phyloP scores from a whole-genome alignment of 2,113 vertebrate species.

The Phyllopteryx taeniolatus region DNA sequence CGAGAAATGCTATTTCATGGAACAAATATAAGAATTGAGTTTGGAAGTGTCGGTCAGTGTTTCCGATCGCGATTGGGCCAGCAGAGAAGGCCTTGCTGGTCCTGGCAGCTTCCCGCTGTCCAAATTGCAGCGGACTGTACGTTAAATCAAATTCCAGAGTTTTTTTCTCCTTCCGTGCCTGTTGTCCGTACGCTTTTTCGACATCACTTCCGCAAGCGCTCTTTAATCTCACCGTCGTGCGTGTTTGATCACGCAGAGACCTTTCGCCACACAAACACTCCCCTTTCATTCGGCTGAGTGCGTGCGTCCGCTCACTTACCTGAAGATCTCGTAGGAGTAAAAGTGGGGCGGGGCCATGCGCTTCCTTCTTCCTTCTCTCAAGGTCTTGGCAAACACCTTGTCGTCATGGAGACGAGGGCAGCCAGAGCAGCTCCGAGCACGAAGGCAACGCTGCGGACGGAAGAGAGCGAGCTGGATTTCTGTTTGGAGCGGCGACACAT shows the following conservation, averaged over 20 bases:
- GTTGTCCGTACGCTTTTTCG: conserved; percentile 1
- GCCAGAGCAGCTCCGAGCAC: conserved; percentile 5
- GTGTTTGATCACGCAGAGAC: conserved; percentile 50
- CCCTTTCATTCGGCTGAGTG: conserved; percentile 28
- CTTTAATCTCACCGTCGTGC: conserved; percentile 11
- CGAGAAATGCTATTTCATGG: no score
- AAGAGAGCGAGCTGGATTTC: conserved; percentile 55
- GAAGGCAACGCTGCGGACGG: conserved; percentile 30
- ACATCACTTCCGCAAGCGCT: conserved; percentile 3
- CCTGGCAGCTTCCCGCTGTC: neutral
- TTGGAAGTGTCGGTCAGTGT: no score
- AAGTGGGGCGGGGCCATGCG: conserved; percentile 31
- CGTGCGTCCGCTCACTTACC: conserved; percentile 38
- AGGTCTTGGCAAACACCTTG: conserved; percentile 34
- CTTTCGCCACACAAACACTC: conserved; percentile 27
- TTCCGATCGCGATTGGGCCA: neutral
- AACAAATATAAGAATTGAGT: no score
- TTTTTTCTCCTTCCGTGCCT: neutral
- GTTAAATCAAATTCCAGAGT: neutral
- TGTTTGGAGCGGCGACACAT: conserved; percentile 59
- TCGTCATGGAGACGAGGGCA: conserved; percentile 41
- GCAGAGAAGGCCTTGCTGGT: neutral
- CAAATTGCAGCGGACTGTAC: neutral
- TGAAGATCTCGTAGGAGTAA: conserved; percentile 37
- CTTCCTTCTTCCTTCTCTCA: conserved; percentile 60